Conservation (phyloP, 2,888 invertebrate genomes). For the Plemyria rubiginata region DNA sequence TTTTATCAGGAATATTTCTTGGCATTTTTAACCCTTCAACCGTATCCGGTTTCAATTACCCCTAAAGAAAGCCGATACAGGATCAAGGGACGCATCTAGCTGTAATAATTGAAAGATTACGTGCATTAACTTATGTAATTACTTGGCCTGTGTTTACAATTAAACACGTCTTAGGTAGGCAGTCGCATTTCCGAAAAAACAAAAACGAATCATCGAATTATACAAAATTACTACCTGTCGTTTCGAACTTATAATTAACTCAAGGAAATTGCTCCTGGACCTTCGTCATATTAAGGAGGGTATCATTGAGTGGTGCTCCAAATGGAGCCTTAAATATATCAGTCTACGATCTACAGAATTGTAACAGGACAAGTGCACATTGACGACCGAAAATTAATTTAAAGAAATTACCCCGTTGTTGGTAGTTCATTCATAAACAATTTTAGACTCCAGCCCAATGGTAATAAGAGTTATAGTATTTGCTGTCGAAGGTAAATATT, state of each 20-base stretch:
- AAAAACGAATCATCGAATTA: constrained; percentile 62
- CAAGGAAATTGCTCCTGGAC: constrained; percentile 43
- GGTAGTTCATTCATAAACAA: constrained; percentile 15
- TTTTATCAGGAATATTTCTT: neutral
- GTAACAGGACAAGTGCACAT: constrained; percentile 31
- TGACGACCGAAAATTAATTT: constrained; percentile 47
- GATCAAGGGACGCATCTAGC: constrained; percentile 54
- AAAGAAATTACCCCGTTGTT: constrained; percentile 43
- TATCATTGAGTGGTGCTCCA: constrained; percentile 34
- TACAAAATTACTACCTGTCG: constrained; percentile 67
- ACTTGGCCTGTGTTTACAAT: constrained; percentile 62
- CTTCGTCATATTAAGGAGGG: constrained; percentile 38
- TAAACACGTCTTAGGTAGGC: constrained; percentile 56
- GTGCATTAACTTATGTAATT: constrained; percentile 62
- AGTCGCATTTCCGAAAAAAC: constrained; percentile 47
- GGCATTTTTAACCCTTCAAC: neutral
- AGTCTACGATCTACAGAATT: constrained; percentile 21
- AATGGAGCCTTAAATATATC: constrained; percentile 26
- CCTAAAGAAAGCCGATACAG: constrained; percentile 44
- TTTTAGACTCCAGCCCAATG: constrained; percentile 30
- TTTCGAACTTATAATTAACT: constrained; percentile 54
- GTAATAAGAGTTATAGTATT: constrained; percentile 35
- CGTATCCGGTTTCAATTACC: constrained; percentile 25
- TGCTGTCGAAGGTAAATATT: constrained; percentile 26
- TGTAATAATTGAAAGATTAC: constrained; percentile 64